Base-by-base conservation (phyloP, 2,888 invertebrate genomes). In the Suillia variegata region DNA sequence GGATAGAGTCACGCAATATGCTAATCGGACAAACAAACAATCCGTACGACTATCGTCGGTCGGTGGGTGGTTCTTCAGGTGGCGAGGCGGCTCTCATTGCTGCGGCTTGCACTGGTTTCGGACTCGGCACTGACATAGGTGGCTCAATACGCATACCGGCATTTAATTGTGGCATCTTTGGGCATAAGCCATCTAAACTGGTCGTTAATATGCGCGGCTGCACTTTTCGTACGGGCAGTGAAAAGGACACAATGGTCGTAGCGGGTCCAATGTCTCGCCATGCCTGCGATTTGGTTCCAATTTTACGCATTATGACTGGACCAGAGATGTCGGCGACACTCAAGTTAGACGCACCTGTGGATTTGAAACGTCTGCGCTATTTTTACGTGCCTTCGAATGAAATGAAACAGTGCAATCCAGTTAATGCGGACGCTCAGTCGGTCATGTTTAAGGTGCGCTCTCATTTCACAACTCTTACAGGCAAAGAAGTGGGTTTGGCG, bases 51-150 rank as follows among this genome's bases (percentile, higher is more conserved):
- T 85, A 88, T 0, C 89, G 91, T 0, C 87, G 94, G 63, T 93
- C 89, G 1, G 89, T 89, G 1, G 98, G 98, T 13, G 98, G 98
- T 48, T 97, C 96, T 65, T 95, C 95, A 62, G 97, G 97, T 33
- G 94, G 93, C 1, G 94, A 95, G 82, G 91, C 85, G 0, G 87
- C 89, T 1, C 83, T 96, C 1, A 84, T 93, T 13, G 87, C 93
- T 2, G 85, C 93, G 2, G 88, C 92, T 65, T 94, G 92, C 15
- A 87, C 90, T 10, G 90, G 94, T 1, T 87, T 96, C 67, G 92
- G 96, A 2, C 83, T 98, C 54, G 96, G 89, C 24, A 91, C 92
- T 0, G 98, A 98, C 79, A 96, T 98, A 70, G 98, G 97, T n/a
- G 98, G 98, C 0, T 96, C 96, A 3, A 92, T 94, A 50, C 87